Evolutionary conservation across 2,888 invertebrate species (phyloP), one percentile per base, ranked within the genome.

Genomic region (Cryptus armator): DNA sequence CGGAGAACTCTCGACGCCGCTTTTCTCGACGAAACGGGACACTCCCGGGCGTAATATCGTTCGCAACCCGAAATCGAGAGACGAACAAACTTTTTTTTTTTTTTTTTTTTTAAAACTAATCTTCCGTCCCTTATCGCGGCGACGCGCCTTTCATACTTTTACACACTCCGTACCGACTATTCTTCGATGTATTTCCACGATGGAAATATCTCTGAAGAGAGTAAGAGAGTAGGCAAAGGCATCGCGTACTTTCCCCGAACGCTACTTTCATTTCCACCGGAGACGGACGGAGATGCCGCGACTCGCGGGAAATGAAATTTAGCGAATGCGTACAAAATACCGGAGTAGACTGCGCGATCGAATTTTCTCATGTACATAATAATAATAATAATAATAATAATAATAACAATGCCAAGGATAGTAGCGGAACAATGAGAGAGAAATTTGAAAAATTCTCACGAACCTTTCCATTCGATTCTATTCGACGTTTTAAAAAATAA

Each of bases 21-120:
- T 3, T 83, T 88, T 59, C 84, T 90, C 37, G 90, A 91, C 24
- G 90, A 90, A 6, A 89, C 89, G 46, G 90, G 89, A 59, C 85
- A 87, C 43, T 66, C 82, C 3, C 88, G 76, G 48, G 76, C 76
- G 51, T 76, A 66, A 14, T 43, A 43, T 12, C 37, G 32, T 19
- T 53, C 19, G 53, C 19, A 53, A 3, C 53, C 16, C 16, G 53
- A 16, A 53, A 6, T 19, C 53, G 16, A 10, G 53, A 53, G 9
- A 19, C 53, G 53, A 53, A 51, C 2, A 9, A 10, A 24, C 24
- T 2, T 24, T 24, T 53, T 19, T 7, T 53, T 19, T 29, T 3
- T 1, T 2, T 2, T 24, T 24, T 53, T 19, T 7, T 53, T 19
- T 29, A 29, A 59, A 59, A 24, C 24, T 24, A 59, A 59, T 29